These are phyloP conservation scores for Epiblema foenella DNA, from an alignment of 2,888 invertebrate species.

Conservation along the genomic window DNA sequence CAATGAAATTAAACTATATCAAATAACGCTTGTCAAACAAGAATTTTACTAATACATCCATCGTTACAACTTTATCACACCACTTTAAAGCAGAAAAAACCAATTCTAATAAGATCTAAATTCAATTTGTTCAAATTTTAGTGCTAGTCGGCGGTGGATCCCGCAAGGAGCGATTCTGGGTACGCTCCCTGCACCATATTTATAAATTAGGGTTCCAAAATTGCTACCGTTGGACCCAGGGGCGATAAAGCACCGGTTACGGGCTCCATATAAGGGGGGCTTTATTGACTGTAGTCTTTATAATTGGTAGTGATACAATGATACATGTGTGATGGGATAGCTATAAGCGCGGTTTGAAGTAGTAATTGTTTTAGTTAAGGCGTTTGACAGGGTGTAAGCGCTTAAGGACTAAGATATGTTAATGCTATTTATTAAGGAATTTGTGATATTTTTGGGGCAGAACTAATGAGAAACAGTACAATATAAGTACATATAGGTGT, in stretches of 20 bases:
- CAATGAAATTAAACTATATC: too few relatives aligned
- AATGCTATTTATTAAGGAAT: conserved; percentile 7
- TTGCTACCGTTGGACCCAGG: conserved; percentile 62
- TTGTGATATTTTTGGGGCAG: neutral
- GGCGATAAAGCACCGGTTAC: conserved; percentile 74
- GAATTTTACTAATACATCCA: neutral
- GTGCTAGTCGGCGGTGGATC: conserved; percentile 30
- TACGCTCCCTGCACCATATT: conserved; percentile 57
- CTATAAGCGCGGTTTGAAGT: conserved; percentile 22
- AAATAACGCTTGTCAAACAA: too few relatives aligned
- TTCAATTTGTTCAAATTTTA: conserved; percentile 35
- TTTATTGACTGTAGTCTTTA: conserved; percentile 34
- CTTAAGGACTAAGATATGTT: neutral
- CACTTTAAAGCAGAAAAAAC: conserved; percentile 23
- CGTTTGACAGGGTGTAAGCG: conserved; percentile 23
- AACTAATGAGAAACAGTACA: neutral
- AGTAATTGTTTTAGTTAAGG: conserved; percentile 26
- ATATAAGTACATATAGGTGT: neutral
- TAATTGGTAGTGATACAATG: conserved; percentile 35
- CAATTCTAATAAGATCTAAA: conserved; percentile 34
- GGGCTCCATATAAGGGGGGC: conserved; percentile 47
- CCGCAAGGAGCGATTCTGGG: conserved; percentile 44
- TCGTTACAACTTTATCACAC: conserved; percentile 16
- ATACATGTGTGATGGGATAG: conserved; percentile 23
- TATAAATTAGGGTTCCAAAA: conserved; percentile 76